Base-by-base conservation (phyloP, 2,797 vertebrate genomes). In the Smutsia temminckii region DNA sequence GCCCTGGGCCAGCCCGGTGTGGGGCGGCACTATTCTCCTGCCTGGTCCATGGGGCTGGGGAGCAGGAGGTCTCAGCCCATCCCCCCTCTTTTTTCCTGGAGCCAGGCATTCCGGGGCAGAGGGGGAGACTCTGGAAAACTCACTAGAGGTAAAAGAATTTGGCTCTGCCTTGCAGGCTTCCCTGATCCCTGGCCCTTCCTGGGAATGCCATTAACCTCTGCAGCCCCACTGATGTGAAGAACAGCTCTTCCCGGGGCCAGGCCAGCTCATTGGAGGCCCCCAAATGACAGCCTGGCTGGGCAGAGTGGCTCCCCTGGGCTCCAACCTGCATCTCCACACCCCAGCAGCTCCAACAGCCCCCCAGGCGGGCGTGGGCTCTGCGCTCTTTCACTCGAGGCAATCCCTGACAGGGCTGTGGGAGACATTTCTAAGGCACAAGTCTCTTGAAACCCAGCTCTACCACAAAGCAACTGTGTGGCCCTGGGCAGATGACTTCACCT, bases 191-290 rank as follows among this genome's bases (percentile, higher is more conserved):
- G 78, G 59, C 61, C 96, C 61, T 97, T 97, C 96, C 97, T 97
- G 96, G 97, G 97, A 97, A 97, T 98, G 95, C 93, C 93, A 97
- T 97, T 98, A 97, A 93, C 97, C 94, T 96, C 85, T 92, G 79
- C 53, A 94, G 83, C 57, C 77, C 25, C 74, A 89, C 89, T 97
- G 97, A 97, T 97, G 93, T 96, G 88, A 97, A 97, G 95, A 97
- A 97, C 97, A 97, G 97, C 80, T 96, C 96, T 96, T 97, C 90
- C 42, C 49, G 64, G 61, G 89, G 84, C 94, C 64, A 90, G 66
- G 77, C 87, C 86, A 94, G 49, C 91, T 95, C 96, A 83, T 94
- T 57, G 14, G 92, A 88, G 92, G 95, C 64, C 96, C 85, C 92
- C 90, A 96, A 78, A 92, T 95, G 87, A 96, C 91, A 96, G 72